Evolutionary conservation across 2,113 vertebrate genomes (phyloP).

Genomic region (Oreochromis aureus): DNA sequence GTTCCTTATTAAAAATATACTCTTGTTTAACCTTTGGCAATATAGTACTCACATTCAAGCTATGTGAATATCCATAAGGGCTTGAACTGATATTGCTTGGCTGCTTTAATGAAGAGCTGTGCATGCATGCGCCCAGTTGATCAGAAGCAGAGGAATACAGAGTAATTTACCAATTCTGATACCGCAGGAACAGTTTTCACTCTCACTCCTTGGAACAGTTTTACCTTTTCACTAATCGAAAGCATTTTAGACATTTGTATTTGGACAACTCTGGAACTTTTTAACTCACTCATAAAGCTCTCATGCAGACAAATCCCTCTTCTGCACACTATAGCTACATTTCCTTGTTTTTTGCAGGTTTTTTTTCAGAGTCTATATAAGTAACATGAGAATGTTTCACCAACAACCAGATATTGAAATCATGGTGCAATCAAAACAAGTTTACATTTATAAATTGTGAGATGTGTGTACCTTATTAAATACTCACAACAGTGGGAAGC

Average conservation of each 20-base stretch:
- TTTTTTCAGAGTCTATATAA: not conserved
- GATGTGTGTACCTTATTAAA: slow-evolving; percentile 37
- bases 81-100: slow-evolving; percentile 24
- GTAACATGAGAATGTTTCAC: slow-evolving; percentile 54
- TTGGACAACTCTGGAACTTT: slow-evolving; percentile 14
- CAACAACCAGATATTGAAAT: slow-evolving; percentile 45
- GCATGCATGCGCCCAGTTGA: slow-evolving; percentile 35
- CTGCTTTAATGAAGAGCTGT: slow-evolving; percentile 35
- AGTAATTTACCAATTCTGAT: not conserved
- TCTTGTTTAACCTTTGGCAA: slow-evolving; percentile 34
- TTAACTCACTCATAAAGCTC: not conserved
- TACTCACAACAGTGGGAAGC: not conserved
- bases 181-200: not conserved
- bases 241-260: not conserved
- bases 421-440: slow-evolving; percentile 64
- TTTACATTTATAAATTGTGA: slow-evolving; percentile 68
- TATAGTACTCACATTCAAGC: slow-evolving; percentile 24
- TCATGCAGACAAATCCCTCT: not conserved
- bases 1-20: not conserved
- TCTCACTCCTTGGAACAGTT: not conserved
- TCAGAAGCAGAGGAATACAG: not conserved
- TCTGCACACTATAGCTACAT: slow-evolving; percentile 2
- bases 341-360: not conserved
- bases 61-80: slow-evolving; percentile 15
- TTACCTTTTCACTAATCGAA: not conserved